Evolutionary conservation across 2,797 vertebrate genomes (phyloP).

Genomic region (Schizopygopsis malacanthus): DNA sequence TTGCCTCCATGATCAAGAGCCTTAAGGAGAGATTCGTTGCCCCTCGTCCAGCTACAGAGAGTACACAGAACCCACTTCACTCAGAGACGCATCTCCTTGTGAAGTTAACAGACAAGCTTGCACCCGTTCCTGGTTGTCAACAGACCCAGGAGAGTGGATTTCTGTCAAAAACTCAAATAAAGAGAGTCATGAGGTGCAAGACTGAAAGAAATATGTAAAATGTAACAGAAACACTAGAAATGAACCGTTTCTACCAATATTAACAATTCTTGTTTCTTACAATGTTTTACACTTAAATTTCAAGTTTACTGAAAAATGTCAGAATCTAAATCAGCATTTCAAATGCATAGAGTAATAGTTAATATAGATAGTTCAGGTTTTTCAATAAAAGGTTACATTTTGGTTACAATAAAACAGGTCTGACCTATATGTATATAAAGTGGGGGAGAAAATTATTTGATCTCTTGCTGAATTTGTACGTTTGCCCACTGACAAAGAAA

Average conservation of each 20-base stretch:
- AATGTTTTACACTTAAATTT: neutral
- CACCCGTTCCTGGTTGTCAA: neutral
- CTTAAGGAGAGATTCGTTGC: constrained; percentile 32
- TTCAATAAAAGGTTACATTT: neutral
- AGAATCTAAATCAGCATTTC: neutral
- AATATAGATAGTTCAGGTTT: neutral
- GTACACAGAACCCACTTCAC: constrained; percentile 12
- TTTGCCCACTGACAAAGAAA: too few relatives aligned
- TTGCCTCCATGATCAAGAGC: constrained; percentile 63
- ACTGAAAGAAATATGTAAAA: constrained; percentile 1
- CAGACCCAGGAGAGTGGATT: constrained; percentile 12
- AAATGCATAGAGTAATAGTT: neutral
- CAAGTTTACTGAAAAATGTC: neutral
- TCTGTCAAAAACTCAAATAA: constrained; percentile 20
- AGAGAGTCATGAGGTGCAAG: neutral
- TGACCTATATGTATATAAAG: too few relatives aligned
- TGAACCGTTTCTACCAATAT: neutral
- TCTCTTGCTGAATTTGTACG: too few relatives aligned
- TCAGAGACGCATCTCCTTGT: neutral
- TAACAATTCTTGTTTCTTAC: neutral
- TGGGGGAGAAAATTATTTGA: too few relatives aligned
- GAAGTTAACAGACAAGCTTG: neutral
- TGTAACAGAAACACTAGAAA: neutral
- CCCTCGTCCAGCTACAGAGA: neutral
- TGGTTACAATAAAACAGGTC: neutral